Percentiles rank a stretch among this genome's conserved stretches.
phyloP scores from a whole-genome alignment of 2,797 vertebrate genomes.

The Buphagus erythrorhynchus region DNA sequence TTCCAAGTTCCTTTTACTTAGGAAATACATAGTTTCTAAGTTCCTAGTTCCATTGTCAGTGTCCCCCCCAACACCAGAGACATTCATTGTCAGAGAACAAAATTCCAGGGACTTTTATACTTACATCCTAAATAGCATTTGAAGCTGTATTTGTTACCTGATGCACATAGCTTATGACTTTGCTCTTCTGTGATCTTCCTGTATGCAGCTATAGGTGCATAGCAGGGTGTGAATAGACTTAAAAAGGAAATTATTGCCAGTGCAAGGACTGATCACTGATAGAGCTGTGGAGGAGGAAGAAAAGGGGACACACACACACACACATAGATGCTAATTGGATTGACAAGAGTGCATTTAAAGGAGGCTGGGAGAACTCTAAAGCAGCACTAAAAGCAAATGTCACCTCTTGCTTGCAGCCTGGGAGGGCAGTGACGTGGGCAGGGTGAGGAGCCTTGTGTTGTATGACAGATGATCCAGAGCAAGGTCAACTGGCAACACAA shows the following conservation, averaged over 20 bases:
- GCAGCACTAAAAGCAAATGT: background rate
- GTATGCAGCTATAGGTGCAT: background rate
- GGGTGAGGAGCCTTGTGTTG: background rate
- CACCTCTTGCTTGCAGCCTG: background rate
- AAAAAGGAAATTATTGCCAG: background rate
- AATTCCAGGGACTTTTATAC: background rate
- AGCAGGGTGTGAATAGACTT: background rate
- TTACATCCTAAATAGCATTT: background rate
- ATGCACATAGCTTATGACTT: background rate
- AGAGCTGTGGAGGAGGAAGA: background rate
- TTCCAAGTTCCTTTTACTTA: background rate
- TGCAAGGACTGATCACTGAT: background rate
- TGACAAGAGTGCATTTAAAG: background rate
- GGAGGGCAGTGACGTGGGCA: rapidly evolving
- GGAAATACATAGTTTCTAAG: background rate
- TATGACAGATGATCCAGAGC: background rate
- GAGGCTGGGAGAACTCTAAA: background rate
- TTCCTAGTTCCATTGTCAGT: background rate
- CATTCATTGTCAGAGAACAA: background rate
- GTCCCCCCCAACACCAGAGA: background rate
- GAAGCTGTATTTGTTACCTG: rapidly evolving
- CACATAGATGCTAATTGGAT: background rate
- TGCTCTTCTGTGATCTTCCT: background rate
- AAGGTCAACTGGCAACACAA: background rate
- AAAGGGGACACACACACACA: too few species aligned